phyloP scores from a whole-genome alignment of 2,113 vertebrate genomes.

The Euleptes europaea region DNA sequence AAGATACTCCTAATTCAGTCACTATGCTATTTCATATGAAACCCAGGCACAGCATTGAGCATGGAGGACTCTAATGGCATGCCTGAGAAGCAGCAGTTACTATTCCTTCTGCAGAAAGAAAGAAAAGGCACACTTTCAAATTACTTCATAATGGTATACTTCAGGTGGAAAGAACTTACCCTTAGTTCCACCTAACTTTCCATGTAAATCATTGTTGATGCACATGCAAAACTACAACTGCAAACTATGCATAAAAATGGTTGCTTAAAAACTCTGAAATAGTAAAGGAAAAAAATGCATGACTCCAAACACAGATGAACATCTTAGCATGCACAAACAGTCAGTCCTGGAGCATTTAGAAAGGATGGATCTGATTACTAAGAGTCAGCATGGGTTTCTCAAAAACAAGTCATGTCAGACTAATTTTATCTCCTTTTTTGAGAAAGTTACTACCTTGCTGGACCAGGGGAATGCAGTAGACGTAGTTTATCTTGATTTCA shows the following conservation, averaged over 20 bases:
- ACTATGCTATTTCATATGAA: not conserved
- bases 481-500: too few relatives aligned
- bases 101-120: not conserved
- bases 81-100: not conserved
- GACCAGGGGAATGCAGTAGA: too few relatives aligned
- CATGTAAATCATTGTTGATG: not conserved
- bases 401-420: too few relatives aligned
- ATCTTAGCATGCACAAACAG: not conserved
- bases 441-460: too few relatives aligned
- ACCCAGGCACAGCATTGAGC: not conserved
- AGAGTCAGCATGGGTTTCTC: too few relatives aligned
- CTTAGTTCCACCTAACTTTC: not conserved
- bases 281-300: not conserved
- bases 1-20: not conserved
- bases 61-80: not conserved
- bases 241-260: too few relatives aligned
- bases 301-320: not conserved
- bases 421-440: too few relatives aligned
- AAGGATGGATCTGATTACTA: too few relatives aligned
- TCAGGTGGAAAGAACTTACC: not conserved
- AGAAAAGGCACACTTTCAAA: not conserved
- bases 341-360: too few relatives aligned
- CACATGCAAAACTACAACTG: too few relatives aligned
- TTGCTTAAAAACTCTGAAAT: not conserved
- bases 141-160: not conserved